Conservation (phyloP, 2,888 invertebrate species). For the Oasisia sp. region DNA sequence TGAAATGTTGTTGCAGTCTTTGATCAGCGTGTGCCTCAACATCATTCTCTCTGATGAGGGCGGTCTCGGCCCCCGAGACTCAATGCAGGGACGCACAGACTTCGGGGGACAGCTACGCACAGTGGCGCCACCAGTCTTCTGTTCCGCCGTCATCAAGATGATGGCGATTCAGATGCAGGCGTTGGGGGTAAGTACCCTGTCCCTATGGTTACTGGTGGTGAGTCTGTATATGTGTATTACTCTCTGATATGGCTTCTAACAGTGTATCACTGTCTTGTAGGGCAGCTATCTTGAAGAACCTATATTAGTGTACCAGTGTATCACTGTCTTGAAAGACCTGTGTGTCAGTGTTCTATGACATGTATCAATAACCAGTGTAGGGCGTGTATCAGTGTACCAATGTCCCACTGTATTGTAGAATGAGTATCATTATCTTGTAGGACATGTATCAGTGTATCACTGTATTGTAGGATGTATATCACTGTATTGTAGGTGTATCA, state of each 20-base stretch:
- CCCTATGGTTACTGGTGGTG: background rate
- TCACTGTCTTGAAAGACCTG: too few relatives aligned
- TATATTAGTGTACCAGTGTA: too few relatives aligned
- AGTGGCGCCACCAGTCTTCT: constrained; percentile 90
- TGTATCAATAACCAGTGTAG: too few relatives aligned
- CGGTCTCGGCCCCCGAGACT: constrained; percentile 64
- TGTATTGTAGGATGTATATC: too few relatives aligned
- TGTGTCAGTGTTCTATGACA: too few relatives aligned
- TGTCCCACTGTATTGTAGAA: background rate
- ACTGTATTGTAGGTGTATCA: too few relatives aligned
- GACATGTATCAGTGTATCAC: background rate
- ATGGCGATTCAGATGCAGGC: constrained; percentile 95
- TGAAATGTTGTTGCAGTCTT: constrained; percentile 60
- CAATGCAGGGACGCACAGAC: constrained; percentile 14
- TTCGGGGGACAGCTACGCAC: background rate
- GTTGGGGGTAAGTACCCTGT: constrained; percentile 76
- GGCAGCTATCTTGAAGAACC: too few relatives aligned
- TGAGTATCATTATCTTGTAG: background rate
- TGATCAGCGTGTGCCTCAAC: constrained; percentile 69
- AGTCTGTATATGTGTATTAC: background rate
- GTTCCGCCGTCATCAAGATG: constrained; percentile 93
- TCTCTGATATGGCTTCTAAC: too few relatives aligned
- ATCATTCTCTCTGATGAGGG: constrained; percentile 78
- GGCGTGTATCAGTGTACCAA: background rate
- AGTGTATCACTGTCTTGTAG: too few relatives aligned